These are phyloP conservation scores for Mormyrus proboscirostris DNA, from an alignment of 2,797 vertebrate species.

Conservation along the genomic window DNA sequence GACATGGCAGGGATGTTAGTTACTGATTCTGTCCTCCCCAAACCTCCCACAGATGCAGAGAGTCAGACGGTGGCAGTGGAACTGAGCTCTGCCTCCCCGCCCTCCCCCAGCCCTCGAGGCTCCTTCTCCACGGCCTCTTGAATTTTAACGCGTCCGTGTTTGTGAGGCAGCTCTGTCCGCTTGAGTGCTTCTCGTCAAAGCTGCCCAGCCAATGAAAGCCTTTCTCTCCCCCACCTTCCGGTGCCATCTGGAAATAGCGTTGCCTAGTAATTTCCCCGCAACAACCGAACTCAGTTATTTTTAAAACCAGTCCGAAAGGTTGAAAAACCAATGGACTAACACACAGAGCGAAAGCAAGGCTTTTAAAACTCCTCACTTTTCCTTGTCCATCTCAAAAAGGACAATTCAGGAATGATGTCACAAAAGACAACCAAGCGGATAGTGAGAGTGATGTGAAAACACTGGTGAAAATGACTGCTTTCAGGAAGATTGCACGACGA, in stretches of 20 bases:
- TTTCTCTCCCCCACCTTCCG: conserved; percentile 29
- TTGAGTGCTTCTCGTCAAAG: conserved; percentile 29
- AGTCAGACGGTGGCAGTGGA: conserved; percentile 27
- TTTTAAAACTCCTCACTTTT: background rate
- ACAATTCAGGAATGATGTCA: background rate
- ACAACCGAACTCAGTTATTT: conserved; percentile 21
- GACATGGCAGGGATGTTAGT: background rate
- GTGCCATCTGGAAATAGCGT: conserved; percentile 38
- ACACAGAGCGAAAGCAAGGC: background rate
- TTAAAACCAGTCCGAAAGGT: background rate
- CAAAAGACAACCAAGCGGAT: background rate
- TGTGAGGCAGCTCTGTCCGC: conserved; percentile 24
- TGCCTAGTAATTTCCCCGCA: conserved; percentile 42
- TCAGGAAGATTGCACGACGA: background rate
- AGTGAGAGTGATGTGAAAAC: background rate
- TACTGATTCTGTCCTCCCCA: conserved; percentile 27
- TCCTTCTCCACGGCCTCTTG: conserved; percentile 28
- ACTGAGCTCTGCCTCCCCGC: background rate
- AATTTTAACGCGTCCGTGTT: conserved; percentile 34
- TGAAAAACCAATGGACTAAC: background rate
- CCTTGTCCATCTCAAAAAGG: background rate
- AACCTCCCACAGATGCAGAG: conserved; percentile 28
- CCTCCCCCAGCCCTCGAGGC: conserved; percentile 17
- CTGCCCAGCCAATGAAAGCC: conserved; percentile 35
- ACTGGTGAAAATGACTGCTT: background rate